phyloP scores from a whole-genome alignment of 2,113 vertebrate genomes.

The Macroglossus sobrinus region DNA sequence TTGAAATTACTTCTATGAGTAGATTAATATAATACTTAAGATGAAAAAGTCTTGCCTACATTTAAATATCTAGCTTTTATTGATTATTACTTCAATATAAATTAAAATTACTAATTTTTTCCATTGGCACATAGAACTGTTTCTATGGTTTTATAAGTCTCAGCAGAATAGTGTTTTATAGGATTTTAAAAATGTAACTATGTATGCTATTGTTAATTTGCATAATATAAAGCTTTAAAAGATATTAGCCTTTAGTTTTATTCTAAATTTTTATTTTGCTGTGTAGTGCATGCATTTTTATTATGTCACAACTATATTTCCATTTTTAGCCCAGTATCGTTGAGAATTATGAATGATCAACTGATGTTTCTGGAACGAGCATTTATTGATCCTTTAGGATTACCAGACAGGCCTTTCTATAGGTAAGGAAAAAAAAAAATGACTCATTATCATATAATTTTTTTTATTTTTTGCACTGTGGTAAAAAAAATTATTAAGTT shows the following conservation, averaged over 20 bases:
- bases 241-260: not conserved
- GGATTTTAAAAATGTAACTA: not conserved
- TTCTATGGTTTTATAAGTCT: not conserved
- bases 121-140: not conserved
- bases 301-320: slow-evolving; percentile 1
- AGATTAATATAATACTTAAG: not conserved
- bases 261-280: not conserved
- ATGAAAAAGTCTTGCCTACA: not conserved
- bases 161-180: not conserved
- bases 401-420: slow-evolving; percentile 94
- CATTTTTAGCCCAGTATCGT: slow-evolving; percentile 72
- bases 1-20: not conserved
- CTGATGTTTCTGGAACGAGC: slow-evolving; percentile 94
- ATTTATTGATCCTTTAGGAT: slow-evolving; percentile 93
- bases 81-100: not conserved
- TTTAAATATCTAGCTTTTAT: not conserved
- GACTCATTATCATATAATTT: not conserved
- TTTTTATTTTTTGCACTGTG: not conserved
- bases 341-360: slow-evolving; percentile 93
- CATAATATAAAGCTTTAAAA: not conserved
- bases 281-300: not conserved
- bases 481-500: not conserved
- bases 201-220: not conserved
- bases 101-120: not conserved
- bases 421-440: slow-evolving; percentile 82